Conservation (phyloP, 2,797 vertebrate genomes). For the Takifugu rubripes region DNA sequence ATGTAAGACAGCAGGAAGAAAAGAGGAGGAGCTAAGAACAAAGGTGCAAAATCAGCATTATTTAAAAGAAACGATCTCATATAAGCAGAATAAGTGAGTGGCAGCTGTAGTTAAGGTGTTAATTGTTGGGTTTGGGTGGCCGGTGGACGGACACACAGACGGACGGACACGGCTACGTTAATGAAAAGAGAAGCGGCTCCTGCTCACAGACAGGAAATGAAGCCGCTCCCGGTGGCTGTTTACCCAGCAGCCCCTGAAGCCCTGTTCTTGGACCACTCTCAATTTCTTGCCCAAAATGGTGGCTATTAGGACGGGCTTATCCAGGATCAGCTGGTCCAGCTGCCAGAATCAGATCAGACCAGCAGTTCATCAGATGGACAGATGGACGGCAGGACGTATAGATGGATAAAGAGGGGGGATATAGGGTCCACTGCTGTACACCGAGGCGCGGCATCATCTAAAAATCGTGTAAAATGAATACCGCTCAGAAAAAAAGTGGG, state of each 20-base stretch:
- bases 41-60: too few relatives aligned
- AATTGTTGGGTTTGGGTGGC: too few relatives aligned
- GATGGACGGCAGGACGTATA: conserved; percentile 25
- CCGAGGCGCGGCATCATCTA: neutral
- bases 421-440: conserved; percentile 3
- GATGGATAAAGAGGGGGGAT: neutral
- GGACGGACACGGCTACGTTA: conserved; percentile 35
- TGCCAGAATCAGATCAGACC: conserved; percentile 45
- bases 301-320: conserved; percentile 56
- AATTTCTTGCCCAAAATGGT: conserved; percentile 60
- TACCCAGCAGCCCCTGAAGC: conserved; percentile 38
- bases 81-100: too few relatives aligned
- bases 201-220: conserved; percentile 58
- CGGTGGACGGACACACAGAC: neutral
- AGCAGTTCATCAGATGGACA: conserved; percentile 34
- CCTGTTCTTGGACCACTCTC: conserved; percentile 47
- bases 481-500: neutral
- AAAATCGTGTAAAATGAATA: neutral
- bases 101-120: too few relatives aligned
- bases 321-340: conserved; percentile 60
- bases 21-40: too few relatives aligned
- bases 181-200: conserved; percentile 32
- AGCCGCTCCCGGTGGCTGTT: conserved; percentile 36
- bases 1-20: too few relatives aligned
- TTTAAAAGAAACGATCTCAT: too few relatives aligned